Conservation (phyloP, 2,888 invertebrate genomes). For the Protodeltote pygarga region DNA sequence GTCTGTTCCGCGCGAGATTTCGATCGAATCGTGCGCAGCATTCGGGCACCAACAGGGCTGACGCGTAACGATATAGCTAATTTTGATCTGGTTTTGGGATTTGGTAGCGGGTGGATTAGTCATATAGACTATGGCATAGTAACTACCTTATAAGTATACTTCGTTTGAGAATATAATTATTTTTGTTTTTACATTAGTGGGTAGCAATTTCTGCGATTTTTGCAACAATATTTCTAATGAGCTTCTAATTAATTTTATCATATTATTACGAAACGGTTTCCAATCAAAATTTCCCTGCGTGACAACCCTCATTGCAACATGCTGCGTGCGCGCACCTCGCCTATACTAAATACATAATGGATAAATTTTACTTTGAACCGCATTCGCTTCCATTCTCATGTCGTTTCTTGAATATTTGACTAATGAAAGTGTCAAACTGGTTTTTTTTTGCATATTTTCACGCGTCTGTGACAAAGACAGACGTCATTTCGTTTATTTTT, state of each 20-base stretch:
- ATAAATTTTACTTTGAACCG: slow-evolving; percentile 63
- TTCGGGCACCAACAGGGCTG: slow-evolving; percentile 44
- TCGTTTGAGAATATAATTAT: not conserved
- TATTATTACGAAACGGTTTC: not conserved
- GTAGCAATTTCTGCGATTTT: too few species aligned
- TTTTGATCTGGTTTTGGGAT: slow-evolving; percentile 5
- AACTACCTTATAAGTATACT: not conserved
- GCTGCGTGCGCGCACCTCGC: slow-evolving; percentile 50
- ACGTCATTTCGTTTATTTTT: not conserved
- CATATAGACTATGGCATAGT: not conserved
- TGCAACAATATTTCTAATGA: too few species aligned
- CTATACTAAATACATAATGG: slow-evolving; percentile 80
- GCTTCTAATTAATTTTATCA: not conserved
- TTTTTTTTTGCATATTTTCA: slow-evolving; percentile 34
- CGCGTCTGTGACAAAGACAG: slow-evolving; percentile 1
- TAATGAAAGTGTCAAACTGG: slow-evolving; percentile 48
- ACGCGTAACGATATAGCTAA: slow-evolving; percentile 6
- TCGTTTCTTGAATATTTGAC: slow-evolving; percentile 52
- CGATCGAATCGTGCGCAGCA: slow-evolving; percentile 69
- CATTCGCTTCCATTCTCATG: slow-evolving; percentile 59
- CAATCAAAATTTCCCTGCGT: slow-evolving; percentile 2
- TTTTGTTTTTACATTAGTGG: too few species aligned
- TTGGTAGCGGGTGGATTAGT: not conserved
- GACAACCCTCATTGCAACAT: slow-evolving; percentile 39
- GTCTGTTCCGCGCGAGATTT: slow-evolving; percentile 69